Base-by-base conservation (phyloP, 1,140 invertebrate genomes). In the Eriosoma lanigerum region DNA sequence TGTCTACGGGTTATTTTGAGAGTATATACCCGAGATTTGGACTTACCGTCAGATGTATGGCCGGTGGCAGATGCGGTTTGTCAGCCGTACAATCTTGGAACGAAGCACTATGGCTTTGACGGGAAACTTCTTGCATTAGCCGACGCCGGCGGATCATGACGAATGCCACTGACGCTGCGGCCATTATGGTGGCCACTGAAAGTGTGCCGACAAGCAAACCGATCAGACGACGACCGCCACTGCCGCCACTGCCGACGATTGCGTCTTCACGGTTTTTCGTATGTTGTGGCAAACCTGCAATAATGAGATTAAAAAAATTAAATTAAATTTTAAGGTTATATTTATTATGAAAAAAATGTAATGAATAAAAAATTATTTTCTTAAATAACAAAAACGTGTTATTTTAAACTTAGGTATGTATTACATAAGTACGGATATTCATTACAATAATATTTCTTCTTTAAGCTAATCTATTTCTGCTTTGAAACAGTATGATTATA, bases 1-100 rank as follows among this genome's bases (percentile, higher is more conserved):
- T n/a, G n/a, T n/a, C n/a, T n/a, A n/a, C n/a, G n/a, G n/a, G n/a
- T n/a, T n/a, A n/a, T n/a, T n/a, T n/a, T n/a, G n/a, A n/a, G n/a
- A n/a, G n/a, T n/a, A n/a, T n/a, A n/a, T n/a, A n/a, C n/a, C n/a
- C n/a, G n/a, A 24, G 1, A 32, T 24, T 24, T 0, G 15, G 13
- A 24, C 75, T 78, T 29, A 78, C 75, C 75, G 75, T 78, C 15
- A 78, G 44, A 21, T 78, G 75, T 17, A 78, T 78, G n/a, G 75
- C 52, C 21, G 75, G 75, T 24, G 75, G 75, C 3, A 78, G 9
- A 3, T 78, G 75, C 12, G 75, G 75, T 62, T 78, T 78, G 44
- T 78, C 75, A 17, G 44, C 56, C 38, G 75, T 48, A 17, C 75
- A 78, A 4, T 78, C 75, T 46, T 78, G 56, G 38, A 78, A 78